phyloP scores from a whole-genome alignment of 2,888 invertebrate species.

The Papilio elwesi region DNA sequence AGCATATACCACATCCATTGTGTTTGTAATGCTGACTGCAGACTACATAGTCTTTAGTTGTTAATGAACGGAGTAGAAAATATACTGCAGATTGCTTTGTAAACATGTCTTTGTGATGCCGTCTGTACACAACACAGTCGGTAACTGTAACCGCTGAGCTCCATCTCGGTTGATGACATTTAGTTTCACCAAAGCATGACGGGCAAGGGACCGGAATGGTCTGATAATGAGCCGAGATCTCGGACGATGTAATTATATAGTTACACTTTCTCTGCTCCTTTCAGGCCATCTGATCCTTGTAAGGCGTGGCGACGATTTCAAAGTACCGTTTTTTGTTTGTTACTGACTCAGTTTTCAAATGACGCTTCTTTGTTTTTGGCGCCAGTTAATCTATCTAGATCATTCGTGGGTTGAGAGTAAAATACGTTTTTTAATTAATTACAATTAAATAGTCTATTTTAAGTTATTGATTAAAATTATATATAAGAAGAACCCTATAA shows the following conservation, averaged over 20 bases:
- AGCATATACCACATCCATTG: too few relatives aligned
- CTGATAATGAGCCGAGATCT: constrained; percentile 27
- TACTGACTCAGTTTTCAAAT: constrained; percentile 4
- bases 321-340: constrained; percentile 13
- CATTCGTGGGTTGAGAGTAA: not conserved
- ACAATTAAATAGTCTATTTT: too few relatives aligned
- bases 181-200: constrained; percentile 30
- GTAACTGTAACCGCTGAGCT: constrained; percentile 25
- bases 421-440: too few relatives aligned
- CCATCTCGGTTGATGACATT: constrained; percentile 29
- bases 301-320: not conserved
- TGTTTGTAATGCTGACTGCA: too few relatives aligned
- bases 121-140: not conserved
- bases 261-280: constrained; percentile 37
- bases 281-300: constrained; percentile 34
- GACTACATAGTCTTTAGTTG: too few relatives aligned
- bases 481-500: too few relatives aligned
- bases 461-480: too few relatives aligned
- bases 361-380: not conserved
- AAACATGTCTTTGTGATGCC: too few relatives aligned
- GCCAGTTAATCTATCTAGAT: not conserved
- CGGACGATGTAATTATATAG: constrained; percentile 32
- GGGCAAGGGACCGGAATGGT: constrained; percentile 36
- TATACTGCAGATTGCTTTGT: not conserved
- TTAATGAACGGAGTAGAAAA: too few relatives aligned